A percentile compares a stretch with the other conserved stretches of the same genome.
phyloP scores from a whole-genome alignment of 2,113 vertebrate species.

The Albula glossodonta region DNA sequence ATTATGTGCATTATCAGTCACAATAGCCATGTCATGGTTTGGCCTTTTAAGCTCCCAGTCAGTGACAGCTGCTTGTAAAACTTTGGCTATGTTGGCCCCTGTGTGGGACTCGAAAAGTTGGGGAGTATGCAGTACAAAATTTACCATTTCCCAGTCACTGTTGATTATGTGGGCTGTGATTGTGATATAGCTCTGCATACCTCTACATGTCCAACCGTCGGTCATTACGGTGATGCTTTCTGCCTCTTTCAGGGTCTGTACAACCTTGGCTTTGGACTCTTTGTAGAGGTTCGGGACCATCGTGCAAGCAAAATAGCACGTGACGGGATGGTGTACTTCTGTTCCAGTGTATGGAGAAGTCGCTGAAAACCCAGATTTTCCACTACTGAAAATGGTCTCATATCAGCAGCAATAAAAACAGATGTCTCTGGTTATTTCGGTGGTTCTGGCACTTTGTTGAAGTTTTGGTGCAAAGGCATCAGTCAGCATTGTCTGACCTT shows the following conservation, averaged over 20 bases:
- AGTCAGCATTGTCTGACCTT: not conserved
- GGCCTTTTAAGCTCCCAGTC: conserved; percentile 3
- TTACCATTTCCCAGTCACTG: conserved; percentile 9
- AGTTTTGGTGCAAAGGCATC: no score
- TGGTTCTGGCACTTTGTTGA: not conserved
- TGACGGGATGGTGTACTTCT: no score
- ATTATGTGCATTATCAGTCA: no score
- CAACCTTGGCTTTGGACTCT: no score
- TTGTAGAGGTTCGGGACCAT: no score
- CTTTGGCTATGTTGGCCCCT: not conserved
- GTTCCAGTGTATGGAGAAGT: conserved; percentile 5
- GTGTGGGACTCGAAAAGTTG: conserved; percentile 7
- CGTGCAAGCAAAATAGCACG: no score
- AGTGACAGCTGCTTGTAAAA: not conserved
- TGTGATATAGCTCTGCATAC: conserved; percentile 13
- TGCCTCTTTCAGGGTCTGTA: not conserved
- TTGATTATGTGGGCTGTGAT: conserved; percentile 15
- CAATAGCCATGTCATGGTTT: not conserved
- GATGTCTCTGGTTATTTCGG: not conserved
- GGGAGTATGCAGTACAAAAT: conserved; percentile 10
- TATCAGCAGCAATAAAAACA: not conserved
- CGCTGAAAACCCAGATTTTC: not conserved
- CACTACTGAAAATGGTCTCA: not conserved
- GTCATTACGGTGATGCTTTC: conserved; percentile 3
- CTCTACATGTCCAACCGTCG: conserved; percentile 24